Evolutionary conservation across 2,113 vertebrate species (phyloP).

Genomic region (Ailurus styani): DNA sequence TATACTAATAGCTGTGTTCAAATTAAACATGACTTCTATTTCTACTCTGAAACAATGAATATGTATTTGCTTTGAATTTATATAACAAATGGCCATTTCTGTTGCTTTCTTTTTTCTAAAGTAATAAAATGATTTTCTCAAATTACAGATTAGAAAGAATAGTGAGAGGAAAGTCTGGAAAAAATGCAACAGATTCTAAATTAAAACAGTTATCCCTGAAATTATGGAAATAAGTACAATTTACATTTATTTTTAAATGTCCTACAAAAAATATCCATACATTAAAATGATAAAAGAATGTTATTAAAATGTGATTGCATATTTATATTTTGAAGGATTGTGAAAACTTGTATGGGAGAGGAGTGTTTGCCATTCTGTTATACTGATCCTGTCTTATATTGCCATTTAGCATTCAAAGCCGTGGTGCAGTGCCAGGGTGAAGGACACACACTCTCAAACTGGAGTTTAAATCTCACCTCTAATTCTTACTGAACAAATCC

Average conservation of each 20-base stretch:
- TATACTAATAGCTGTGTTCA: neutral
- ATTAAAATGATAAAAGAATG: neutral
- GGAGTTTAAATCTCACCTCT: neutral
- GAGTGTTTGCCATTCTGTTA: neutral
- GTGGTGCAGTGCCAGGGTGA: rapidly evolving
- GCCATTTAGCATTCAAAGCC: neutral
- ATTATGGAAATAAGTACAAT: neutral
- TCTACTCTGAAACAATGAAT: neutral
- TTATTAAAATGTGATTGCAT: neutral
- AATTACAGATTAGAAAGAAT: neutral
- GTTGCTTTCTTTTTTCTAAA: neutral
- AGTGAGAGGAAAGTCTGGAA: neutral
- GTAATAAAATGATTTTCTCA: neutral
- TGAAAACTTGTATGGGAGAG: neutral
- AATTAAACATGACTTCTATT: neutral
- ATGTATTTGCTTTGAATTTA: neutral
- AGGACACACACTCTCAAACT: neutral
- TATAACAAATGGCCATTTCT: neutral
- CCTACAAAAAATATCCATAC: neutral
- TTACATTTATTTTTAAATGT: neutral
- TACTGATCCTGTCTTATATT: neutral
- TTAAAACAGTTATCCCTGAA: neutral
- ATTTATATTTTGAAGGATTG: neutral
- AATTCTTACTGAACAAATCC: neutral
- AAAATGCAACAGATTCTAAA: neutral